phyloP scores from a whole-genome alignment of 2,113 vertebrate genomes.

The Litocranius walleri region DNA sequence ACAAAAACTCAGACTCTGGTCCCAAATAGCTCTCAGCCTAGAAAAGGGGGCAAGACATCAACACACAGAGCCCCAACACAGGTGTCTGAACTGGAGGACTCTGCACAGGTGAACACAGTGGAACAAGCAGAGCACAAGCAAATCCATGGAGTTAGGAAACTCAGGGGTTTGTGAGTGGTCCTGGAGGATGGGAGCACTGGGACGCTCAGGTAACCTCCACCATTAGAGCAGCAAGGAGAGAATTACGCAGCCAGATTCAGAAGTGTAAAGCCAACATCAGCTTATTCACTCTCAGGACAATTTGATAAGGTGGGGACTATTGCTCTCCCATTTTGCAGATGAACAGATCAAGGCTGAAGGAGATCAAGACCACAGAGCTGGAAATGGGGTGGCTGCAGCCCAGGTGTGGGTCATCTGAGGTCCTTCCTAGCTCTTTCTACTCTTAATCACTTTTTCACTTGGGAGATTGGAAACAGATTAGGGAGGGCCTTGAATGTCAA shows the following conservation, averaged over 20 bases:
- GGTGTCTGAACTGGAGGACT: neutral
- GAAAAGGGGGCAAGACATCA: neutral
- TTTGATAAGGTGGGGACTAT: neutral
- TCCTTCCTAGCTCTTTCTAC: neutral
- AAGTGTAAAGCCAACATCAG: neutral
- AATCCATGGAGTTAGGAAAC: neutral
- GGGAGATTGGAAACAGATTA: neutral
- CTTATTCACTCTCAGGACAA: neutral
- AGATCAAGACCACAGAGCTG: neutral
- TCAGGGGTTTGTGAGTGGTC: neutral
- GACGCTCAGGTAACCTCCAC: neutral
- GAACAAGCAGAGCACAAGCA: neutral
- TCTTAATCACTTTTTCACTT: neutral
- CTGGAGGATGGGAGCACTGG: neutral
- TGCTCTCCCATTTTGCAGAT: neutral
- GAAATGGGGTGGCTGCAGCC: neutral
- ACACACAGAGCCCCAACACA: neutral
- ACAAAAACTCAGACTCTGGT: neutral
- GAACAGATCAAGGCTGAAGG: neutral
- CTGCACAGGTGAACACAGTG: accelerated
- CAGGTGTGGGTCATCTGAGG: neutral
- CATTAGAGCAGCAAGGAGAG: neutral
- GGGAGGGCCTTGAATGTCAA: neutral
- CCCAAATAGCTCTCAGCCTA: neutral
- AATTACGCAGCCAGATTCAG: neutral